Evolutionary conservation across 2,888 invertebrate genomes (phyloP).

Genomic region (Apodemia mormo): DNA sequence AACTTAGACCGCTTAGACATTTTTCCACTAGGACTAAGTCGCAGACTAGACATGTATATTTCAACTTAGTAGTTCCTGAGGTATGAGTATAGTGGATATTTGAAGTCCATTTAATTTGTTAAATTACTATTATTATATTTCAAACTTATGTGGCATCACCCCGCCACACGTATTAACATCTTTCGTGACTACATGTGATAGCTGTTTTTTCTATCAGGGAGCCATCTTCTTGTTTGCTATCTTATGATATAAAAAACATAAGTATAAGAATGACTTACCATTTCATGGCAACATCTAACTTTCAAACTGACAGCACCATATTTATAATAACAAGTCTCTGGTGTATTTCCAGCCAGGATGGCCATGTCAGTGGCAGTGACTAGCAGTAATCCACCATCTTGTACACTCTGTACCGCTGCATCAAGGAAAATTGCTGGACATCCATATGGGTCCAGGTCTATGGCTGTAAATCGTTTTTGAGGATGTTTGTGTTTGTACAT

Average conservation of each 20-base stretch:
- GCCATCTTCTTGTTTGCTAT: too few species aligned
- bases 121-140: too few species aligned
- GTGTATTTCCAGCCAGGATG: constrained; percentile 95
- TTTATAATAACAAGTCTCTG: constrained; percentile 96
- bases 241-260: not conserved
- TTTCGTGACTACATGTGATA: too few species aligned
- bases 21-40: too few species aligned
- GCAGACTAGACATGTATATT: too few species aligned
- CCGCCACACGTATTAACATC: too few species aligned
- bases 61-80: too few species aligned
- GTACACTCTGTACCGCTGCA: constrained; percentile 90
- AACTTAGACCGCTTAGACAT: too few species aligned
- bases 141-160: too few species aligned
- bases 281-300: constrained; percentile 96
- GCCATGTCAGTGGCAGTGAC: constrained; percentile 99
- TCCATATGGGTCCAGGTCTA: constrained; percentile 99
- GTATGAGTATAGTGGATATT: too few species aligned
- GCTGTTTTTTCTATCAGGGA: too few species aligned
- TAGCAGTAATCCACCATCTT: constrained; percentile 92
- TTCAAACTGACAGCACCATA: constrained; percentile 95
- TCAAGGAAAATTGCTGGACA: constrained; percentile 96
- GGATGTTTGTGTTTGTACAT: constrained; percentile 90
- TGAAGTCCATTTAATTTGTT: too few species aligned
- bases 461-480: constrained; percentile 88
- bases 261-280: constrained; percentile 79